Evolutionary conservation across 2,113 vertebrate species (phyloP), one percentile per base, ranked within the genome.

Genomic region (Nothobranchius furzeri): DNA sequence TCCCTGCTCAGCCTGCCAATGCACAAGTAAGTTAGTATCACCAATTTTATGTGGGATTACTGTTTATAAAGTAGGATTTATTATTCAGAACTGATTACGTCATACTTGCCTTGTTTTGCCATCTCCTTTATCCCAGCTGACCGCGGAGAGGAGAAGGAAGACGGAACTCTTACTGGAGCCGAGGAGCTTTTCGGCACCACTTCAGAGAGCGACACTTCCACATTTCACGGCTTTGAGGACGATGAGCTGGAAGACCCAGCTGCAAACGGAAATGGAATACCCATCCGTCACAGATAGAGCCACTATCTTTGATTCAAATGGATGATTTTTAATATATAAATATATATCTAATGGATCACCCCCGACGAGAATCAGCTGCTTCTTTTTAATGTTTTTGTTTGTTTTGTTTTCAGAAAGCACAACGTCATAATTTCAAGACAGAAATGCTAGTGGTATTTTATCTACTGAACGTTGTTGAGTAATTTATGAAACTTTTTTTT

Each of bases 141-240:
- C 90, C 89, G 94, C 76, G 93, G 92, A 89, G 94, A 94, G 90
- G 93, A 93, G 92, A 95, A 95, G 91, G 95, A 95, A 89, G 95
- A 96, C 58, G 90, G 92, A 85, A 84, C 92, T 84, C 92, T 93
- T 59, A 81, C 91, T 79, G 95, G 93, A 89, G 95, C 96, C 46
- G 97, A 99, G 93, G 97, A 99, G 93, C 95, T 99, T 90, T 99
- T 98, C 85, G 96, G 96, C 93, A 96, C 96, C 92, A 97, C 96
- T 54, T 98, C 97, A 55, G 96, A 99, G 93, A 99, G 97, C 91
- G 97, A 99, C 94, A 96, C 96, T 60, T 98, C 96, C 86, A 99
- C 96, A 90, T 99, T 99, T 94, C 96, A 98, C 76, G 97, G 97
- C 93, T 98, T 98, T 89, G 96, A 99, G 74, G 96, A 99, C 69